Evolutionary conservation across 2,797 vertebrate species (phyloP).

Genomic region (Amblyraja radiata): DNA sequence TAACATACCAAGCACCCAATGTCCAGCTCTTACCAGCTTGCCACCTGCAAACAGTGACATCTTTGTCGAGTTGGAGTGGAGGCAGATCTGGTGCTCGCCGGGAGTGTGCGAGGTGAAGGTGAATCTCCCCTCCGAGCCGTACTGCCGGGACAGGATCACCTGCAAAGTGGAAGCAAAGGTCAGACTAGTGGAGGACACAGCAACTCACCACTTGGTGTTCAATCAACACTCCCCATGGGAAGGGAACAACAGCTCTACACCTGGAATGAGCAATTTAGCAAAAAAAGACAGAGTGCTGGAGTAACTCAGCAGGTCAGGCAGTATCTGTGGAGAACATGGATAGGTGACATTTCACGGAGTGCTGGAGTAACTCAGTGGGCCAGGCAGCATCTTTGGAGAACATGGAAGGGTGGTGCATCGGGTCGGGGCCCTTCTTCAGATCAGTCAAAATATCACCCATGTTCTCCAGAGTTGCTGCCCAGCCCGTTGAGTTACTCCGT

Average conservation of each 20-base stretch:
- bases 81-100: conserved; percentile 90
- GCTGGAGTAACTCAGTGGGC: too few species aligned
- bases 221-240: neutral
- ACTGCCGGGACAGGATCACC: conserved; percentile 85
- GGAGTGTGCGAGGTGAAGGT: conserved; percentile 92
- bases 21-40: conserved; percentile 69
- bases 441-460: too few species aligned
- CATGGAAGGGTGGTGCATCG: too few species aligned
- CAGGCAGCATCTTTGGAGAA: too few species aligned
- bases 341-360: too few species aligned
- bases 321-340: too few species aligned
- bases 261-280: too few species aligned
- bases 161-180: conserved; percentile 46
- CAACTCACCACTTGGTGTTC: neutral
- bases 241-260: neutral
- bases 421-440: too few species aligned
- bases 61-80: conserved; percentile 90
- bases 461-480: too few species aligned
- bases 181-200: neutral
- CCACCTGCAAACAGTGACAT: conserved; percentile 85
- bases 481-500: too few species aligned
- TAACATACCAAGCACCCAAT: neutral
- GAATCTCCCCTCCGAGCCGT: conserved; percentile 86
- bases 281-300: too few species aligned
- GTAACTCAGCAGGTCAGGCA: too few species aligned